Base-by-base conservation (phyloP, 1,140 invertebrate genomes). In the Scaptodrosophila lebanonensis region DNA sequence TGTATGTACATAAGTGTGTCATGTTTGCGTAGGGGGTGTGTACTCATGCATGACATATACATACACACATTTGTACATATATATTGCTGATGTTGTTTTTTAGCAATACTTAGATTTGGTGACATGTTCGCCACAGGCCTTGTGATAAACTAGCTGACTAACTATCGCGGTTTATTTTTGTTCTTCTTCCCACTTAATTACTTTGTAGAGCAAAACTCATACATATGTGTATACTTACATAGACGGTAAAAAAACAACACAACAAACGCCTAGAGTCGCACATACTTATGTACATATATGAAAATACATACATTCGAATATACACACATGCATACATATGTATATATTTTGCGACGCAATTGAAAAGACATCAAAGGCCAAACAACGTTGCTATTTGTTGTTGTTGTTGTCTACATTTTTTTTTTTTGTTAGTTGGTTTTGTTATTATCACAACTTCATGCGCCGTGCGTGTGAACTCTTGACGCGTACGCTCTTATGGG, bases 291-390 rank as follows among this genome's bases (percentile, higher is more conserved):
- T 30, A 64, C 35, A 42, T 33, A 57, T n/a, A 17, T 27, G 30
- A 12, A 15, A 27, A 18, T 20, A 44, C 36, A 18, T 7, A 22
- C 11, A 17, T 38, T 30, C 18, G 32, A 48, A 35, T 35, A 33
- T 76, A 53, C 38, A 43, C 51, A 32, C 27, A 29, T 43, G 17
- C 33, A 15, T 62, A 17, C 25, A 25, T 48, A 42, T 29, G 18
- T 66, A 25, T 25, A 69, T 73, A 79, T 82, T 82, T 68, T 79
- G 75, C 73, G 73, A 79, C 73, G 73, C 73, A 79, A 79, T 79
- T 73, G 73, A 82, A 77, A 79, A 79, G 75, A 79, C 73, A 82
- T 79, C 69, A 75, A 79, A 79, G 73, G 73, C 73, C 73, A 79
- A 79, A 79, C 73, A 79, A 79, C 73, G 73, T 77, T 66, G 73